A percentile compares a stretch with the other conserved stretches of the same genome.
Evolutionary conservation across 2,888 invertebrate genomes (phyloP).

Genomic region (Ceraclea dissimilis): DNA sequence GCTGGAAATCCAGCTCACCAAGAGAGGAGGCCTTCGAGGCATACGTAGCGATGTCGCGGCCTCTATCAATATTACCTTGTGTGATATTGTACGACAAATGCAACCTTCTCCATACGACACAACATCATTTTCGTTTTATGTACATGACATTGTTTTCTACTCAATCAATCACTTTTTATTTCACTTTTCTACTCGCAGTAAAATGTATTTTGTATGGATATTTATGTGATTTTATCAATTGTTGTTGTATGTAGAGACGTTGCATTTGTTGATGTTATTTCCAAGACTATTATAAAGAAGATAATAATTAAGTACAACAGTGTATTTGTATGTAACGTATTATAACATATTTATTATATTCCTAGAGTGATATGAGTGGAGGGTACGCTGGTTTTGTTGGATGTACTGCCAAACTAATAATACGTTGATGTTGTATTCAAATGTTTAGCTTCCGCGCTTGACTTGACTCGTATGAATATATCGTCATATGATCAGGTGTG

Average conservation of each 20-base stretch:
- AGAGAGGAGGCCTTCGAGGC: constrained; percentile 36
- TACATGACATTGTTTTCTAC: no score
- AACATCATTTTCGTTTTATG: no score
- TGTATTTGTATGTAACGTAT: no score
- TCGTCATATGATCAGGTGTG: neutral
- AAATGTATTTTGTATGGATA: no score
- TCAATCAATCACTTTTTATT: no score
- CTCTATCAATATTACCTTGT: constrained; percentile 25
- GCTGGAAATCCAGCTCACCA: constrained; percentile 14
- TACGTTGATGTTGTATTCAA: constrained; percentile 2
- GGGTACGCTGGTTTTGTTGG: no score
- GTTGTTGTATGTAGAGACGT: neutral
- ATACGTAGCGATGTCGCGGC: constrained; percentile 38
- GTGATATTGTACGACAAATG: constrained; percentile 9
- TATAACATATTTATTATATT: no score
- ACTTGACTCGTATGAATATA: neutral
- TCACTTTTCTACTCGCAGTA: no score
- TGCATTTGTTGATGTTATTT: neutral
- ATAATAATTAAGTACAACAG: no score
- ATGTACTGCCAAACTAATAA: neutral
- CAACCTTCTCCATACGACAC: neutral
- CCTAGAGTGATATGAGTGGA: no score
- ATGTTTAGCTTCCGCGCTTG: constrained; percentile 13
- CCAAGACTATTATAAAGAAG: neutral
- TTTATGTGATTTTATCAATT: no score